Evolutionary conservation across 2,113 vertebrate genomes (phyloP), one percentile per base, ranked within the genome.

Genomic region (Noturus placidus): DNA sequence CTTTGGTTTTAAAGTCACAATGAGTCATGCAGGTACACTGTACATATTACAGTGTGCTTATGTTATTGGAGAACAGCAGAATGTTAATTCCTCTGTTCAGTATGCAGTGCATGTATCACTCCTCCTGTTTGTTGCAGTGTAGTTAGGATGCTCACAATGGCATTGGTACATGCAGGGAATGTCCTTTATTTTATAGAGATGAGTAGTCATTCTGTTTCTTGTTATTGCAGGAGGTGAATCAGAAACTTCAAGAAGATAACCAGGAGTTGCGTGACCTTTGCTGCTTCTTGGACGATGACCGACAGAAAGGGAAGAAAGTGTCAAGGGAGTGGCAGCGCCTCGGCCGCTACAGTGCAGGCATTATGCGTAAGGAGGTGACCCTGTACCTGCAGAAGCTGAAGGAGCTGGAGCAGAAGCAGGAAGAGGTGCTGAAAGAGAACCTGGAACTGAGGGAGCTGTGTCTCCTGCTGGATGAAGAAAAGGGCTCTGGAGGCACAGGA

Each of bases 191-290:
- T 74, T 76, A 84, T 82, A 63, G 65, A 69, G 33, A 69, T 82
- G 65, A 81, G 87, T 78, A 90, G 52, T 82, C 67, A 54, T 82
- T 78, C 54, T 33, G 77, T 77, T 83, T 30, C n/a, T 59, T 90
- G 30, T 83, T 63, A 83, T 91, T 88, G 42, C 94, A 99, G 98
- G 98, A 99, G 59, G 96, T 99, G 92, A 99, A 99, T 94, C 97
- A 97, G 96, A 98, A 98, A 90, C 96, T 99, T 85, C 98, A 99
- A 92, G 97, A 99, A 91, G 98, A 99, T 92, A 99, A 98, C 95
- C 97, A 99, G 91, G 98, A 99, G 69, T 95, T 99, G 92, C 93
- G 98, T 87, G 98, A 99, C 91, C 96, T 99, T 46, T 99, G 98
- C 93, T 99, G 98, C 88, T 99, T 99, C 92, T 94, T 99, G 92